Percentiles rank a stretch among this genome's conserved stretches.
Conservation (phyloP, 2,797 vertebrate genomes). For the Epinephelus awoara region DNA sequence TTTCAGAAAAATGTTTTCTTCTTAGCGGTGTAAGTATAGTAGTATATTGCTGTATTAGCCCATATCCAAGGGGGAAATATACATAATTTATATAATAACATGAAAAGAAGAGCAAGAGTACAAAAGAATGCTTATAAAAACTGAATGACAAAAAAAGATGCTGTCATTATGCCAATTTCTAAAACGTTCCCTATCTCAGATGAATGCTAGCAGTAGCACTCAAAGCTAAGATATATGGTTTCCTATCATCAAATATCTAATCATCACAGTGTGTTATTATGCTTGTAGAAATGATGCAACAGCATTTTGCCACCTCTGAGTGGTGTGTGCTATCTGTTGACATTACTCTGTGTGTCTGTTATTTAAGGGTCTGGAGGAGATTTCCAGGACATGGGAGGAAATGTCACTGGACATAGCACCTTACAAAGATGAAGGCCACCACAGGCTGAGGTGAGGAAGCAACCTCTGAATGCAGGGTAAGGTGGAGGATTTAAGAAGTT, state of each 20-base stretch:
- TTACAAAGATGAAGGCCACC: constrained; percentile 90
- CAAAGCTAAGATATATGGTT: not conserved
- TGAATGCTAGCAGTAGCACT: not conserved
- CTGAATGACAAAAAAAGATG: no score
- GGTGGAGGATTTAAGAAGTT: not conserved
- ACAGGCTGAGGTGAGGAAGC: constrained; percentile 85
- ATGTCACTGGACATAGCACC: constrained; percentile 85
- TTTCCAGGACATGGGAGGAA: constrained; percentile 87
- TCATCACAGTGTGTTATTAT: not conserved
- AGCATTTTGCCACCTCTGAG: not conserved
- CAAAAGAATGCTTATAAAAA: no score
- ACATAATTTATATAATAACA: no score
- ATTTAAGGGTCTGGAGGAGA: constrained; percentile 87
- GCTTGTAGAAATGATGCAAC: not conserved
- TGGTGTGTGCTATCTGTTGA: constrained; percentile 1
- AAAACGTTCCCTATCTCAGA: not conserved
- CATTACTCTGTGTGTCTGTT: constrained; percentile 32
- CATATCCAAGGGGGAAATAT: no score
- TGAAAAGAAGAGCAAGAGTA: no score
- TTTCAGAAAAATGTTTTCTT: no score
- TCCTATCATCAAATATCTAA: not conserved
- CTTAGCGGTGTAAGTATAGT: no score
- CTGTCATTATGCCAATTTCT: no score
- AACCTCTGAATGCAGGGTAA: not conserved
- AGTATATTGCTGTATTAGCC: no score